Conservation (phyloP, 2,113 vertebrate species). For the Grantiella picta region DNA sequence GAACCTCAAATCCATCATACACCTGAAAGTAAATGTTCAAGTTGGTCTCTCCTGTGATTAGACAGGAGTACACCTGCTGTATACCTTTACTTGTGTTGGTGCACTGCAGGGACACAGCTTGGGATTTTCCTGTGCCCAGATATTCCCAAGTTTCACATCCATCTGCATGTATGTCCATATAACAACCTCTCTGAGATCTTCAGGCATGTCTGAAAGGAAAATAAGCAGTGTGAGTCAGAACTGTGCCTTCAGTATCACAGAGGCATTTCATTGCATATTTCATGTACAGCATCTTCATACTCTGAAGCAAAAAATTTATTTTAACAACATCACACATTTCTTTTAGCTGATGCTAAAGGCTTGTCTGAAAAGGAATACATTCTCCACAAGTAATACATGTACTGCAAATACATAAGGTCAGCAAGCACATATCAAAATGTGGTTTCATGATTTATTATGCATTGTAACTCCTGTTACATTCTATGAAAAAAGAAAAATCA, state of each 20-base stretch:
- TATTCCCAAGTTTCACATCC: background rate
- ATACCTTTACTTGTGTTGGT: rapidly evolving
- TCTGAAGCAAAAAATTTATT: background rate
- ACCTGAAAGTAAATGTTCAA: rapidly evolving
- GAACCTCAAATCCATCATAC: background rate
- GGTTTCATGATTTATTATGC: background rate
- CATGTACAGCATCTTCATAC: background rate
- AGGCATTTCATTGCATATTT: background rate
- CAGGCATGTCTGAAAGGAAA: background rate
- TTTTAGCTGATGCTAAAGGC: background rate
- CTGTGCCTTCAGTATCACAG: background rate
- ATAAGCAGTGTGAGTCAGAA: background rate
- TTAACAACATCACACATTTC: background rate
- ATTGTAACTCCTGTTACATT: background rate
- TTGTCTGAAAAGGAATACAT: background rate
- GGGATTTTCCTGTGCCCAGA: background rate
- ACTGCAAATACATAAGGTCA: background rate
- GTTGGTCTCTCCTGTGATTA: background rate
- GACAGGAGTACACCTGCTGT: background rate
- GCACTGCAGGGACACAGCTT: rapidly evolving
- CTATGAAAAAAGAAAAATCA: background rate
- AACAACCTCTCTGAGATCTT: background rate
- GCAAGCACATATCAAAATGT: background rate
- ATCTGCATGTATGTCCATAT: rapidly evolving
- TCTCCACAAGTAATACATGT: background rate